Conservation (phyloP, 2,888 invertebrate species). For the Platynereis dumerilii region DNA sequence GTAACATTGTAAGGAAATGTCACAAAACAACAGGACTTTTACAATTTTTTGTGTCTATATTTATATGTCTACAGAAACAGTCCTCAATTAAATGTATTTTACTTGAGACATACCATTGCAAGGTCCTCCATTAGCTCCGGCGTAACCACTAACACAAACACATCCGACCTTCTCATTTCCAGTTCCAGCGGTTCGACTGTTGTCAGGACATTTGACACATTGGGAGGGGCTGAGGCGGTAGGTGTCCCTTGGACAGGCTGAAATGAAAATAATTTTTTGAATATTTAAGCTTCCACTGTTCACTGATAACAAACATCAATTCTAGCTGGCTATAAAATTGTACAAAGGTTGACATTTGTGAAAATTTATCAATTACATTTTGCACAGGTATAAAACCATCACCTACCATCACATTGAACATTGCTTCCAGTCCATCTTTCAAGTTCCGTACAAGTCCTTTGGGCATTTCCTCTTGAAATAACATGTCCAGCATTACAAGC, state of each 20-base stretch:
- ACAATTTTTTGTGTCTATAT: too few species aligned
- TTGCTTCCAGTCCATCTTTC: neutral
- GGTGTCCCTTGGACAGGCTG: conserved; percentile 3
- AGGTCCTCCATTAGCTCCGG: neutral
- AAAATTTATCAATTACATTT: too few species aligned
- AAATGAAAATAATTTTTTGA: too few species aligned
- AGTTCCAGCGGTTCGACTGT: neutral
- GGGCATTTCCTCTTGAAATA: neutral
- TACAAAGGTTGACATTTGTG: too few species aligned
- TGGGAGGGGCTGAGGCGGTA: neutral
- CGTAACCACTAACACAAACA: neutral
- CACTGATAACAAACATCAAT: too few species aligned
- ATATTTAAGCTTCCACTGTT: too few species aligned
- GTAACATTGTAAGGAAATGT: too few species aligned
- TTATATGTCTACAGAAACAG: too few species aligned
- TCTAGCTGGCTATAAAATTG: too few species aligned
- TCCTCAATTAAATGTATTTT: too few species aligned
- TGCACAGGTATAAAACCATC: too few species aligned
- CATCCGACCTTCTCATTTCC: neutral
- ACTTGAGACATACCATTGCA: neutral
- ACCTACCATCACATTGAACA: neutral
- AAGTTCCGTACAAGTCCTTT: neutral
- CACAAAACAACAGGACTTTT: too few species aligned
- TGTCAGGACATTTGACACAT: neutral
- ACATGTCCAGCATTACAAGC: neutral